Conservation (phyloP, 2,888 invertebrate genomes). For the Minunthozetes semirufus region DNA sequence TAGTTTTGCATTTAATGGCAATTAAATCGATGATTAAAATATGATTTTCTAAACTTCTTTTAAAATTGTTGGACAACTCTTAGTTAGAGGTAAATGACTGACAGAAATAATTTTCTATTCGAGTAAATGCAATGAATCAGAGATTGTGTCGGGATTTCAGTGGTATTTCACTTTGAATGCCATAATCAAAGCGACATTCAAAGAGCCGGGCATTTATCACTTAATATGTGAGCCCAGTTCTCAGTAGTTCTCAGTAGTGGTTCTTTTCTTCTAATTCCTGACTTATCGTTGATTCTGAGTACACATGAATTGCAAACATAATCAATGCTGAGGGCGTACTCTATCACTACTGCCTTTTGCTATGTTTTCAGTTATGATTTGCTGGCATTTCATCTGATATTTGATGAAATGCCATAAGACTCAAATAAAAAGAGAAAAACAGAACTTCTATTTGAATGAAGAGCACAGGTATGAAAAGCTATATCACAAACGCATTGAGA, state of each 20-base stretch:
- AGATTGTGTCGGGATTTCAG: neutral
- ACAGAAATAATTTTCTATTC: neutral
- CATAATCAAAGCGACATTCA: conserved; percentile 14
- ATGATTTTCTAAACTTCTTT: neutral
- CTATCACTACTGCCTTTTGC: neutral
- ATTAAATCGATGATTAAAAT: neutral
- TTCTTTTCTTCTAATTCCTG: conserved; percentile 20
- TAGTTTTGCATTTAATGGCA: neutral
- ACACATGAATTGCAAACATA: conserved; percentile 19
- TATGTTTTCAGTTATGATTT: neutral
- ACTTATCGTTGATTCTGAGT: conserved; percentile 11
- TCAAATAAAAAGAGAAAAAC: neutral
- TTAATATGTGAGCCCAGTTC: neutral
- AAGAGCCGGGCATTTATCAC: conserved; percentile 11
- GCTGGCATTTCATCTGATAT: conserved; percentile 26
- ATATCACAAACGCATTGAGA: neutral
- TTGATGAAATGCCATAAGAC: conserved; percentile 15
- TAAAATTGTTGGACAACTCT: neutral
- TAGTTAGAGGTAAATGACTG: conserved; percentile 6
- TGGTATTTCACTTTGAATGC: neutral
- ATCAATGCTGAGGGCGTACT: conserved; percentile 27
- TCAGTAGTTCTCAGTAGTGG: neutral
- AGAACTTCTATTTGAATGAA: neutral
- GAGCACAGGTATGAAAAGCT: conserved; percentile 10
- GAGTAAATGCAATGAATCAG: neutral